A percentile compares a stretch with the other conserved stretches of the same genome.
These are phyloP conservation scores for Hyposoter dolosus DNA, from an alignment of 2,888 invertebrate genomes.

Conservation along the genomic window DNA sequence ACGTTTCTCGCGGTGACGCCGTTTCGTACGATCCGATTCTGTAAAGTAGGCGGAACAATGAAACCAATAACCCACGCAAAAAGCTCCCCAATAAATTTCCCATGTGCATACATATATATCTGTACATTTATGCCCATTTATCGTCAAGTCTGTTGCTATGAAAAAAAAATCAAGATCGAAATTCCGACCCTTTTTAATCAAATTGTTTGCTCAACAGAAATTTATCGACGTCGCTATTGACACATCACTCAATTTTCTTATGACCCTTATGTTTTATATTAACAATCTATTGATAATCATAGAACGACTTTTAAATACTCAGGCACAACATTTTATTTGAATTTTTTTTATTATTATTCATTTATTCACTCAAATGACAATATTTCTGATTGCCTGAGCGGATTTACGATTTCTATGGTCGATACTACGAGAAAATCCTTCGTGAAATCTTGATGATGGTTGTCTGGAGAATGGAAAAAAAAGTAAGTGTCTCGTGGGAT, in stretches of 20 bases:
- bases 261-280: neutral
- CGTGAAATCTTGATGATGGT: conserved; percentile 35
- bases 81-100: conserved; percentile 40
- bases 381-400: neutral
- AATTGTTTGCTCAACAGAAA: neutral
- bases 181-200: conserved; percentile 19
- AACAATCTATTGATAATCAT: neutral
- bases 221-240: conserved; percentile 10
- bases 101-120: conserved; percentile 1
- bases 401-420: conserved; percentile 38
- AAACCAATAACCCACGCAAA: conserved; percentile 64
- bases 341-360: neutral
- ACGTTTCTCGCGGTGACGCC: conserved; percentile 45
- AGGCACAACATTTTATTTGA: neutral
- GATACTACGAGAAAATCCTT: conserved; percentile 44
- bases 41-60: conserved; percentile 65
- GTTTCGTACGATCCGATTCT: conserved; percentile 59
- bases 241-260: neutral
- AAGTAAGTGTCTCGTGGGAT: conserved; percentile 42
- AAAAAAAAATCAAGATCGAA: conserved; percentile 20
- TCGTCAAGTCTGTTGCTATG: neutral
- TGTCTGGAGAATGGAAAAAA: conserved; percentile 25
- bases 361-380: neutral
- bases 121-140: neutral
- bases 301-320: neutral